Conservation (phyloP, 23 tunicate species). For the Botrylloides violaceus region DNA sequence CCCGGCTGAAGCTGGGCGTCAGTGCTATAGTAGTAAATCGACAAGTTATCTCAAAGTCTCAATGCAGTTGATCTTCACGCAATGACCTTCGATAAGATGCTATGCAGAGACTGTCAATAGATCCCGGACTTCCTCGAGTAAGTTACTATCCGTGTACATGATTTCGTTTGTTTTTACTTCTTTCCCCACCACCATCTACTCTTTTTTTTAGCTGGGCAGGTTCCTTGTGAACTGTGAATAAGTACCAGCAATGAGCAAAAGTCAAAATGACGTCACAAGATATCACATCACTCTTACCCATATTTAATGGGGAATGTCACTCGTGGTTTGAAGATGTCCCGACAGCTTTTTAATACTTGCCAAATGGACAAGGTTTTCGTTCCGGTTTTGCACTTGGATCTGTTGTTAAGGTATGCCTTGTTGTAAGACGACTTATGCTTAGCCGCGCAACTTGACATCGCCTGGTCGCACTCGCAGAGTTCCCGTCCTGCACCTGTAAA, state of each 20-base stretch:
- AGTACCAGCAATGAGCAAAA: no score
- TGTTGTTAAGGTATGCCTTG: background rate
- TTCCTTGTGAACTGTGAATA: background rate
- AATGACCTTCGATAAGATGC: no score
- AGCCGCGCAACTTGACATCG: constrained; percentile 7
- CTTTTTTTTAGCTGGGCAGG: background rate
- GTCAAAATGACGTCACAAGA: no score
- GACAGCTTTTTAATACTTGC: background rate
- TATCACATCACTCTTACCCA: no score
- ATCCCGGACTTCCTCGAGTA: no score
- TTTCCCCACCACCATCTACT: background rate
- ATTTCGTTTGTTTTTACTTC: background rate
- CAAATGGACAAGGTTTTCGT: background rate
- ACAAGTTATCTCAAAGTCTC: no score
- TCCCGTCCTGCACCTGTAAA: constrained; percentile 8
- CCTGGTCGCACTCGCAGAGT: constrained; percentile 13
- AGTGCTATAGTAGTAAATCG: no score
- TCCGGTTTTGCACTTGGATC: background rate
- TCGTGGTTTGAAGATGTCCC: background rate
- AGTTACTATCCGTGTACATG: no score
- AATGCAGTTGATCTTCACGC: no score
- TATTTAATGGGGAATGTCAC: constrained; percentile 2
- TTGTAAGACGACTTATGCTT: background rate
- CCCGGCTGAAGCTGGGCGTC: no score
- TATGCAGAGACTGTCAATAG: no score